phyloP scores from a whole-genome alignment of 2,888 invertebrate genomes.

The Microdon myrmicae region DNA sequence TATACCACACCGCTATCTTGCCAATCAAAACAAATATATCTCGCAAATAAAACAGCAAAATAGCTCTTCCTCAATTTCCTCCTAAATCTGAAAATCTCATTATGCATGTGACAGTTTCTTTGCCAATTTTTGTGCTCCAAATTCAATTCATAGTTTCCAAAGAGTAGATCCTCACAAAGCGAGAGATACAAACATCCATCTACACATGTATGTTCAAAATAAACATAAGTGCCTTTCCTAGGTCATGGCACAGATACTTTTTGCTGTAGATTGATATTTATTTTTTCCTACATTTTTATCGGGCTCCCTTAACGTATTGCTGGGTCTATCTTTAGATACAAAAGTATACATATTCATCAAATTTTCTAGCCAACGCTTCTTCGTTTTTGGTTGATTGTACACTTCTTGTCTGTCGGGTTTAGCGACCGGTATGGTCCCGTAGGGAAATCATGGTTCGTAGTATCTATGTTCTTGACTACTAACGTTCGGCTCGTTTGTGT shows the following conservation, averaged over 20 bases:
- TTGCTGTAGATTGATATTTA: constrained; percentile 1
- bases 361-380: constrained; percentile 6
- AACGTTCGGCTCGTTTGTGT: too few relatives aligned
- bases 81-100: too few relatives aligned
- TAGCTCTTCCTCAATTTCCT: too few relatives aligned
- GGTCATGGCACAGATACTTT: constrained; percentile 47
- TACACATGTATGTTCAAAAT: constrained; percentile 19
- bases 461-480: too few relatives aligned
- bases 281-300: constrained; percentile 1
- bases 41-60: too few relatives aligned
- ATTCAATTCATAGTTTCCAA: constrained; percentile 19
- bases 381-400: constrained; percentile 8
- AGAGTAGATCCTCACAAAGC: constrained; percentile 7
- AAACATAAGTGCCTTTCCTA: constrained; percentile 27
- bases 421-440: too few relatives aligned
- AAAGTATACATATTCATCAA: constrained; percentile 18
- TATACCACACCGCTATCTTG: too few relatives aligned
- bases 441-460: too few relatives aligned
- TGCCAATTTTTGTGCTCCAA: not conserved
- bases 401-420: not conserved
- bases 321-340: constrained; percentile 16
- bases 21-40: too few relatives aligned
- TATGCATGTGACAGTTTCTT: not conserved
- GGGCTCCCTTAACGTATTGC: too few relatives aligned
- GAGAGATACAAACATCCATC: not conserved